Evolutionary conservation across 2,888 invertebrate species (phyloP).

Genomic region (Autographa gamma): DNA sequence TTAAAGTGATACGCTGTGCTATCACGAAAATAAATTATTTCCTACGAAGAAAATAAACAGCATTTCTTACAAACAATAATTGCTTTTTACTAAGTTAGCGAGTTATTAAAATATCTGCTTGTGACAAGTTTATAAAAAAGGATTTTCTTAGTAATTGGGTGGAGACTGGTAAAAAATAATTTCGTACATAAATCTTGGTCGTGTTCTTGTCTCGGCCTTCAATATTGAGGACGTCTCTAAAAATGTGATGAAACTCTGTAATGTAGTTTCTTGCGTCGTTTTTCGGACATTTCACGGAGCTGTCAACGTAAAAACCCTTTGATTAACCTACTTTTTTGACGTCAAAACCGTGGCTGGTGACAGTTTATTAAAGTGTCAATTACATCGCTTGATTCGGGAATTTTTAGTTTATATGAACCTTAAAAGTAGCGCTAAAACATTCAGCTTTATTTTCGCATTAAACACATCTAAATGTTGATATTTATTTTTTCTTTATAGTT

Average conservation of each 20-base stretch:
- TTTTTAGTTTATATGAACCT: too few species aligned
- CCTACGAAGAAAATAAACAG: conserved; percentile 36
- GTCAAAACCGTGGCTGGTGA: neutral
- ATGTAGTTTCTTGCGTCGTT: conserved; percentile 29
- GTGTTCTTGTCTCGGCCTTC: conserved; percentile 25
- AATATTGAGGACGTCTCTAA: conserved; percentile 27
- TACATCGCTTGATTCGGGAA: neutral
- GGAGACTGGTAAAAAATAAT: conserved; percentile 19
- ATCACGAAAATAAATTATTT: conserved; percentile 48
- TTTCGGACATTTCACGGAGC: conserved; percentile 7
- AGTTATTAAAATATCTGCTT: conserved; percentile 58
- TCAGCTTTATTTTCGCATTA: too few species aligned
- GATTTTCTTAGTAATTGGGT: conserved; percentile 49
- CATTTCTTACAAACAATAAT: conserved; percentile 47
- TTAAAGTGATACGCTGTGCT: conserved; percentile 42
- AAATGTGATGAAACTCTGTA: conserved; percentile 28
- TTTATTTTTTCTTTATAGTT: too few species aligned
- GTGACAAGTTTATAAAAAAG: conserved; percentile 52
- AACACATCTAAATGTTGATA: too few species aligned
- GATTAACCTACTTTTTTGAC: conserved; percentile 9
- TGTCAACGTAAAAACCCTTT: conserved; percentile 1
- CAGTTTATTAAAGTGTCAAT: conserved; percentile 7
- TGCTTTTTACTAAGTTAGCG: conserved; percentile 49
- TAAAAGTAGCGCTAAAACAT: too few species aligned
- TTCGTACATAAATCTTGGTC: conserved; percentile 39